Evolutionary conservation across 2,888 invertebrate species (phyloP), one percentile per base, ranked within the genome.

Genomic region (Omphaloscelis lunosa): DNA sequence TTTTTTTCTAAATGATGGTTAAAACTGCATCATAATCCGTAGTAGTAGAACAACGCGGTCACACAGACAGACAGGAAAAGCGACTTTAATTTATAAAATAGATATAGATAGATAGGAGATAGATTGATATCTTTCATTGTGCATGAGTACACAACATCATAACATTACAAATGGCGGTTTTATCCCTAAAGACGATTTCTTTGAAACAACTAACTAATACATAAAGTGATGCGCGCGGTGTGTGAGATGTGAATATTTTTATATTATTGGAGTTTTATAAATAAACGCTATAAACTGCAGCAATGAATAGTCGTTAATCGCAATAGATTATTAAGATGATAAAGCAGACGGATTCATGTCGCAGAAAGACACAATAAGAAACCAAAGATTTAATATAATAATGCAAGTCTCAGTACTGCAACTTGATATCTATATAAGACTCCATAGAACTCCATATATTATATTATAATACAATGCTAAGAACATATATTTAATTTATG

Each of bases 361-460:
- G 15, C 29, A 66, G 9, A 56, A 79, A 34, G 27, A 61, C 27
- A 59, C 5, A 51, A 77, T 76, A 68, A 20, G 51, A 41, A 68
- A 77, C 34, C 59, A 29, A 15, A 63, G 20, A 61, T 72, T 23
- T 58, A 29, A n/a, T 34, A n/a, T 58, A 29, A n/a, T 34, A n/a
- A 6, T 9, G 9, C 27, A 41, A 4, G 45, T 15, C 15, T 45
- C 3, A 67, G 27, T 68, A 68, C 56, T 56, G 56, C 58, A 39
- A 65, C 23, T 62, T n/a, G 15, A 65, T 62, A 29, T 58, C 63
- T 29, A 11, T 45, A 53, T 34, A n/a, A 59, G 27, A 65, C 41
- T 39, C n/a, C 34, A 68, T 56, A 17, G 17, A 39, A 56, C n/a
- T 39, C n/a, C 17, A 15, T 61, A 7, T 39, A 17, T 20, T 34